These are phyloP conservation scores for Xanthia togata DNA, from an alignment of 2,888 invertebrate genomes.

Conservation along the genomic window DNA sequence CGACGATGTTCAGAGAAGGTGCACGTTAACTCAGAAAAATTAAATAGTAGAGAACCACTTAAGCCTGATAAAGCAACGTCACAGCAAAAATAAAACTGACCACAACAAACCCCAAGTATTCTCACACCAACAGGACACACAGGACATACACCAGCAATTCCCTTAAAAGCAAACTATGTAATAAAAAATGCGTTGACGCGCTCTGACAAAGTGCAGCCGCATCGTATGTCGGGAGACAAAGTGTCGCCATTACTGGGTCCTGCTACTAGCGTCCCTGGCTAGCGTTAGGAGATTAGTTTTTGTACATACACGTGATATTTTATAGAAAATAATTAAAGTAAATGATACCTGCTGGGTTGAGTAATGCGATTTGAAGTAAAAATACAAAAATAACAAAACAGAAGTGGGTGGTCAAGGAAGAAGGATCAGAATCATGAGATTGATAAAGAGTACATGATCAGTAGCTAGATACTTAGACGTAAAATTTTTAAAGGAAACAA, in stretches of 20 bases:
- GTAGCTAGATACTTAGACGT: background rate
- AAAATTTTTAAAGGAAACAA: too few species aligned
- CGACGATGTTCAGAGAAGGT: background rate
- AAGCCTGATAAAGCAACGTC: background rate
- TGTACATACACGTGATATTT: slow-evolving; percentile 48
- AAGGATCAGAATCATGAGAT: background rate
- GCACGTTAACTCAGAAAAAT: background rate
- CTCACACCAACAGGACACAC: too few species aligned
- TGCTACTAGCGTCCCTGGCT: slow-evolving; percentile 42
- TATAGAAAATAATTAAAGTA: slow-evolving; percentile 28
- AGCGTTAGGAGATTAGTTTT: slow-evolving; percentile 54
- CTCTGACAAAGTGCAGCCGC: slow-evolving; percentile 75
- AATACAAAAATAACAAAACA: background rate
- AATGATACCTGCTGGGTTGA: slow-evolving; percentile 9
- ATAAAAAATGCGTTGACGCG: slow-evolving; percentile 78
- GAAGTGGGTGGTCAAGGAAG: background rate
- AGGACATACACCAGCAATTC: slow-evolving; percentile 58
- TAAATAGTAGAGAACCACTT: background rate
- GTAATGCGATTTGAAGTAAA: background rate
- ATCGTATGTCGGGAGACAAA: slow-evolving; percentile 65
- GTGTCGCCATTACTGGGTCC: slow-evolving; percentile 60
- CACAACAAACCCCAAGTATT: slow-evolving; percentile 25
- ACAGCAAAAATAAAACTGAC: slow-evolving; percentile 34
- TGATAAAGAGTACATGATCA: background rate
- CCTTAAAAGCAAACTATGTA: slow-evolving; percentile 68